phyloP scores from a whole-genome alignment of 2,113 vertebrate species.

The Pseudolaguvia tuberculata region DNA sequence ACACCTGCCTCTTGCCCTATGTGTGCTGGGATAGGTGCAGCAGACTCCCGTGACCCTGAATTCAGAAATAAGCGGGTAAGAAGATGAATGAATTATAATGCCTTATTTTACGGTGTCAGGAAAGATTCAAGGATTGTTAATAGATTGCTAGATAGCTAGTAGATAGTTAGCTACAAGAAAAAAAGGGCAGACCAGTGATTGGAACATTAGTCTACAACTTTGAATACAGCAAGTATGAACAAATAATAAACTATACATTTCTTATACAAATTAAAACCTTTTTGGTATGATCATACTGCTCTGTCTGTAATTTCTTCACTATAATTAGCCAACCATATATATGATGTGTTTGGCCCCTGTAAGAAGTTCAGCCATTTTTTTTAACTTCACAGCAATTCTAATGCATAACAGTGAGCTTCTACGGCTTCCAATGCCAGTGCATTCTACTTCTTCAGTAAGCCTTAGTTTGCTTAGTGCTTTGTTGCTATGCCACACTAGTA shows the following conservation, averaged over 20 bases:
- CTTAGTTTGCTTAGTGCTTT: slow-evolving; percentile 17
- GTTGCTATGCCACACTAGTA: neutral
- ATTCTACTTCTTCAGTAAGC: neutral
- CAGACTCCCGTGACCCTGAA: too few relatives aligned
- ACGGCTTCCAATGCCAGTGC: neutral
- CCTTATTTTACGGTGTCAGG: neutral
- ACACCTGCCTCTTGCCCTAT: too few relatives aligned
- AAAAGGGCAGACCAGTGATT: too few relatives aligned
- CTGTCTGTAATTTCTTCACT: neutral
- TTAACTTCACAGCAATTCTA: neutral
- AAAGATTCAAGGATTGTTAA: too few relatives aligned
- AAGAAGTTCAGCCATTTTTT: neutral
- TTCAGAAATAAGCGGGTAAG: too few relatives aligned
- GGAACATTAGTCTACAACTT: too few relatives aligned
- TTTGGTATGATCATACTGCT: neutral
- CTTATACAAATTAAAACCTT: neutral
- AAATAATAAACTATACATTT: neutral
- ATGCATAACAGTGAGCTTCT: too few relatives aligned
- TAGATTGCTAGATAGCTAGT: too few relatives aligned
- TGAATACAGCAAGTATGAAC: too few relatives aligned
- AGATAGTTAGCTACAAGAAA: too few relatives aligned
- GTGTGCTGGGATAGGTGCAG: too few relatives aligned
- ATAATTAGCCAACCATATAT: neutral
- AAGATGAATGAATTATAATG: too few relatives aligned
- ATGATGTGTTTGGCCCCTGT: neutral